Evolutionary conservation across 2,797 vertebrate genomes (phyloP).

Genomic region (Huso huso): DNA sequence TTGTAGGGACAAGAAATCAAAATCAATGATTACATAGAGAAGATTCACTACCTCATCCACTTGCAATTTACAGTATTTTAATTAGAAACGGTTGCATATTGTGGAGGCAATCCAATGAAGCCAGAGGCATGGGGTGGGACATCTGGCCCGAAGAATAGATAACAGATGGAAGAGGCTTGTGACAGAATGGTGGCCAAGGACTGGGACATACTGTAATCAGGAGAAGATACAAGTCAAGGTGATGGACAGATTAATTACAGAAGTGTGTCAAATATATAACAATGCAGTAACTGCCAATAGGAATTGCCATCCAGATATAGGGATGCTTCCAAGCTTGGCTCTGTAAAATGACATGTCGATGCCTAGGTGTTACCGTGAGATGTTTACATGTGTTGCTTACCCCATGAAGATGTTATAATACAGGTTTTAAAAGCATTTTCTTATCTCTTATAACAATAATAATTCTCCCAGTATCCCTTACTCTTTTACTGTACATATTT

Average conservation of each 20-base stretch:
- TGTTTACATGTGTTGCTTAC: too few species aligned
- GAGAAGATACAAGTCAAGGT: conserved; percentile 26
- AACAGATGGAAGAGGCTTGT: conserved; percentile 52
- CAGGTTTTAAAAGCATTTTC: too few species aligned
- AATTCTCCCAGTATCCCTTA: too few species aligned
- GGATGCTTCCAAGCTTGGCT: too few species aligned
- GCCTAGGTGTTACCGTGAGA: too few species aligned
- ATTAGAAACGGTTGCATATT: conserved; percentile 50
- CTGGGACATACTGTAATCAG: conserved; percentile 39
- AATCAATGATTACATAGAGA: background rate
- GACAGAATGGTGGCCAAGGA: conserved; percentile 27
- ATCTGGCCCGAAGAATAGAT: conserved; percentile 52
- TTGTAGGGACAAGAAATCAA: conserved; percentile 9
- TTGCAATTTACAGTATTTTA: conserved; percentile 39
- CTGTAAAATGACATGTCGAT: too few species aligned
- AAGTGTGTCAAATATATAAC: too few species aligned
- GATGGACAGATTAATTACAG: background rate
- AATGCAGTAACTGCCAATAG: too few species aligned
- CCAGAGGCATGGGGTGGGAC: conserved; percentile 46
- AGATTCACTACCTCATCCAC: conserved; percentile 27
- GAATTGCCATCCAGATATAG: too few species aligned
- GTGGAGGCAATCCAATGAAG: conserved; percentile 38
- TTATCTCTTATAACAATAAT: too few species aligned
- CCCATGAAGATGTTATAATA: too few species aligned
- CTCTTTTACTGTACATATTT: too few species aligned